These are phyloP conservation scores for Sinocyclocheilus grahami DNA, from an alignment of 2,113 vertebrate genomes.

Conservation along the genomic window DNA sequence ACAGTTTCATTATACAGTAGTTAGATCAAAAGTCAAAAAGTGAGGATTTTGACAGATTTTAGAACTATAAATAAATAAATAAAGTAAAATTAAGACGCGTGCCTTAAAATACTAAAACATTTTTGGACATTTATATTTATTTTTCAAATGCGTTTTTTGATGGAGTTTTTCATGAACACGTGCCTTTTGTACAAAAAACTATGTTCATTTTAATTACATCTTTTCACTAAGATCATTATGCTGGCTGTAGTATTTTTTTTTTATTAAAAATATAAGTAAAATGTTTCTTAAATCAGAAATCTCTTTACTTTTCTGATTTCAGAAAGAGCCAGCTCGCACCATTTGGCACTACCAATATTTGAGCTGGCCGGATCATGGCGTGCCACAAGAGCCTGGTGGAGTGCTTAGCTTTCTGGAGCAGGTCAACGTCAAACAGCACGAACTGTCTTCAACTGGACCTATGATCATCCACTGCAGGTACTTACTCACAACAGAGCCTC, in stretches of 20 bases:
- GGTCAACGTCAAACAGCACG: conserved; percentile 85
- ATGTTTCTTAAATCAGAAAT: background rate
- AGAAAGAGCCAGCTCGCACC: conserved; percentile 75
- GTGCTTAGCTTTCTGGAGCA: conserved; percentile 91
- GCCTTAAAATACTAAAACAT: background rate
- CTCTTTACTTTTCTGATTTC: conserved; percentile 11
- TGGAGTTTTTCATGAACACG: no score
- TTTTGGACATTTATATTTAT: background rate
- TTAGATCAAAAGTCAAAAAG: background rate
- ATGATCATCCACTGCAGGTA: conserved; percentile 97
- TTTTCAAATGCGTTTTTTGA: background rate
- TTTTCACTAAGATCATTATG: background rate
- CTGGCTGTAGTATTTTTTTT: background rate
- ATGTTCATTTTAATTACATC: no score
- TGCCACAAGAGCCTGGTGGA: conserved; percentile 87
- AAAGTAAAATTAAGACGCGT: background rate
- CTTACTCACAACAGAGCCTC: background rate
- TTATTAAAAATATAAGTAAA: background rate
- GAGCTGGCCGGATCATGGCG: conserved; percentile 97
- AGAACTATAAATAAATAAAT: background rate
- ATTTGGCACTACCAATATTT: conserved; percentile 96
- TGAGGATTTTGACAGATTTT: background rate
- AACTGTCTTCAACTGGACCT: conserved; percentile 77
- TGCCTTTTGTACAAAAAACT: no score
- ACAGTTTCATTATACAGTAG: background rate